Conservation (phyloP, 2,797 vertebrate genomes). For the Hoplostethus mediterraneus region DNA sequence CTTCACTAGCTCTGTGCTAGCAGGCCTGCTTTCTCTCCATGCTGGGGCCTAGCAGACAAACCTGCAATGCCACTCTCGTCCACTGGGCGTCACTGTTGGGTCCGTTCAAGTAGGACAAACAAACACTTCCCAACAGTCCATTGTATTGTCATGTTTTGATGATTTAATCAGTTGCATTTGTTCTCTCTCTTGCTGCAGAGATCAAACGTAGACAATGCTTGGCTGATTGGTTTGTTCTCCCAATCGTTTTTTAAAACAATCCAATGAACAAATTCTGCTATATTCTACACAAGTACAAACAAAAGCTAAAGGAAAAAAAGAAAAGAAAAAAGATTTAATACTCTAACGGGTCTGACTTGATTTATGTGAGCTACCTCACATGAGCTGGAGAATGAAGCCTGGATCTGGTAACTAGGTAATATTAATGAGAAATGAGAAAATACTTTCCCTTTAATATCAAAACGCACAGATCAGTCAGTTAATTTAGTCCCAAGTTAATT, state of each 20-base stretch:
- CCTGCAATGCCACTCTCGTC: constrained; percentile 48
- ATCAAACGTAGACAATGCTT: constrained; percentile 22
- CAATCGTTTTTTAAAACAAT: neutral
- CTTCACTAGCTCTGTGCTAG: constrained; percentile 40
- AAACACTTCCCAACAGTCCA: constrained; percentile 15
- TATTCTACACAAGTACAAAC: neutral
- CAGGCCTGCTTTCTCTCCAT: constrained; percentile 45
- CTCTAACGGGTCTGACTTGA: neutral
- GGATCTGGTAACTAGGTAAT: neutral
- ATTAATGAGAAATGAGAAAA: neutral
- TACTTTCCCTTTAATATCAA: neutral
- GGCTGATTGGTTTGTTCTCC: constrained; percentile 19
- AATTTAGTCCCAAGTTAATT: neutral
- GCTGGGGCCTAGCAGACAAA: constrained; percentile 31
- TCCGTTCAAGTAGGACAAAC: constrained; percentile 21
- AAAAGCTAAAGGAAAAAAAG: neutral
- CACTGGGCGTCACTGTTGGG: constrained; percentile 65
- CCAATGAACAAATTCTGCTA: neutral
- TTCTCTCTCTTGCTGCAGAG: constrained; percentile 10
- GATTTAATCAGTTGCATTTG: constrained; percentile 49
- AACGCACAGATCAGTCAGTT: neutral
- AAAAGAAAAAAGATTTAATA: neutral
- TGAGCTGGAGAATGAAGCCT: neutral
- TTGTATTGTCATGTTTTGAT: constrained; percentile 22
- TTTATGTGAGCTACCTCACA: neutral